phyloP scores from a whole-genome alignment of 2,888 invertebrate genomes.

The Podotricha telesiphe region DNA sequence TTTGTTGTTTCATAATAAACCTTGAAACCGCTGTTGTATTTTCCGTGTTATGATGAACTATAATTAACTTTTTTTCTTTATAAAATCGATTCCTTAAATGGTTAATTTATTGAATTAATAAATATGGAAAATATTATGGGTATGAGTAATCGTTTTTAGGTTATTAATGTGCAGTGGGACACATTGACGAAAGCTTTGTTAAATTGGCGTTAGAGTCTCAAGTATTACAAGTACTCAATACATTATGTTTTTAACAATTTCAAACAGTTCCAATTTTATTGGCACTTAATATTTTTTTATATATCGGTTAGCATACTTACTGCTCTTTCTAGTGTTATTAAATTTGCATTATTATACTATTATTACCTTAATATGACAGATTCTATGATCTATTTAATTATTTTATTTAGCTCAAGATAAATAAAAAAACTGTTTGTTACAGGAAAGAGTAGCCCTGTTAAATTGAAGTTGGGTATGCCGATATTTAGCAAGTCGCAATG shows the following conservation, averaged over 20 bases:
- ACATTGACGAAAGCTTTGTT: no score
- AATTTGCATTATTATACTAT: no score
- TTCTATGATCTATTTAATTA: no score
- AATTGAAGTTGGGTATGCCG: conserved; percentile 85
- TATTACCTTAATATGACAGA: no score
- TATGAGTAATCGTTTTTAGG: background rate
- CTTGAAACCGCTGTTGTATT: conserved; percentile 26
- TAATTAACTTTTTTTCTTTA: conserved; percentile 7
- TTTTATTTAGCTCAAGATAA: background rate
- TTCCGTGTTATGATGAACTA: conserved; percentile 16
- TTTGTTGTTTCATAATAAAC: conserved; percentile 19
- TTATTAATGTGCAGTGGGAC: background rate
- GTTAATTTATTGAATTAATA: background rate
- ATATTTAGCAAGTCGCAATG: conserved; percentile 82
- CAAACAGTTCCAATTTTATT: no score
- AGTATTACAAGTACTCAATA: no score
- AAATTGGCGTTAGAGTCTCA: no score
- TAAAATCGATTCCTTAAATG: background rate
- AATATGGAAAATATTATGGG: background rate
- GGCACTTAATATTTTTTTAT: no score
- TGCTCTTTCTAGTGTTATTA: no score
- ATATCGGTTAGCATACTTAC: no score
- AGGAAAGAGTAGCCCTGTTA: conserved; percentile 82
- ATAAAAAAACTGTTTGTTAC: conserved; percentile 42
- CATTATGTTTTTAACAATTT: no score